These are phyloP conservation scores for Heliangelus exortis DNA, from an alignment of 2,797 vertebrate species.

Conservation along the genomic window DNA sequence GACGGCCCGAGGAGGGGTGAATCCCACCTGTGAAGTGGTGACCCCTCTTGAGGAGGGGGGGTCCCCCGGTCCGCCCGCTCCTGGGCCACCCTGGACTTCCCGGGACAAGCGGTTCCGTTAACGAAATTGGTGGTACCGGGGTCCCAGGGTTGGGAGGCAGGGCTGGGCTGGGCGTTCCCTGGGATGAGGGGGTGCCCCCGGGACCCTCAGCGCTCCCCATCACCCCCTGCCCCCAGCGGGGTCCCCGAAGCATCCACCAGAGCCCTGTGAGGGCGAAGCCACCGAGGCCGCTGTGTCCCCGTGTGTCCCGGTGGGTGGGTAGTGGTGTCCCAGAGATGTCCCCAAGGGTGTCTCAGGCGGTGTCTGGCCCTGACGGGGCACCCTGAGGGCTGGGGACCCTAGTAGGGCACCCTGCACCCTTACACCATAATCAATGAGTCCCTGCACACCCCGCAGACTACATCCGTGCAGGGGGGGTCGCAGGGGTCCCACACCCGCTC, in stretches of 20 bases:
- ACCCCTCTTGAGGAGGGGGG: too few relatives aligned
- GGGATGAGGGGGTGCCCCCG: too few relatives aligned
- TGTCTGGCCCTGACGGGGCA: background rate
- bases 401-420: too few relatives aligned
- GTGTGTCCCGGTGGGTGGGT: background rate
- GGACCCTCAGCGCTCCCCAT: too few relatives aligned
- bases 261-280: background rate
- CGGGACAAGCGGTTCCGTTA: background rate
- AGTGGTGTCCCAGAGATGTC: too few relatives aligned
- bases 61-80: rapidly evolving
- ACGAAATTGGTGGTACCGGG: background rate
- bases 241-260: background rate
- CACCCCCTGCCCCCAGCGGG: background rate
- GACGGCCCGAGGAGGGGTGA: background rate
- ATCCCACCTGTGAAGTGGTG: too few relatives aligned
- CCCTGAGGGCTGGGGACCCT: background rate
- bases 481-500: too few relatives aligned
- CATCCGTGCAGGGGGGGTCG: too few relatives aligned
- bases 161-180: background rate
- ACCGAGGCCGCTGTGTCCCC: background rate
- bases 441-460: too few relatives aligned
- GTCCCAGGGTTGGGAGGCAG: rapidly evolving
- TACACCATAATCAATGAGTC: too few relatives aligned
- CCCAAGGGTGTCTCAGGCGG: too few relatives aligned
- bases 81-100: rapidly evolving